Evolutionary conservation across 2,888 invertebrate species (phyloP), one percentile per base, ranked within the genome.

Genomic region (Leucophora obtusa): DNA sequence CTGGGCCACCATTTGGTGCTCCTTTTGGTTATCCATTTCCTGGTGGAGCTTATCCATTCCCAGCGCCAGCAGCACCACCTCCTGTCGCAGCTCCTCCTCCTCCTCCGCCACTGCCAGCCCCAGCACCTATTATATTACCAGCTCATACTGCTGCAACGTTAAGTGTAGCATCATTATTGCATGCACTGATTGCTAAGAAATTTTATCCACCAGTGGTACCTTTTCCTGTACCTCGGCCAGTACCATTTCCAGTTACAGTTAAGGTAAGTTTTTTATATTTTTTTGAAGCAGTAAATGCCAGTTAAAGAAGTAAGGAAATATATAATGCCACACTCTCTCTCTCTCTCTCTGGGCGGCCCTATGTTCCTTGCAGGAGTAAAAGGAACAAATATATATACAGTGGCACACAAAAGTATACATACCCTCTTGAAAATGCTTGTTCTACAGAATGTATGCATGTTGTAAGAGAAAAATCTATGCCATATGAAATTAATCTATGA

Each of bases 101-200:
- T n/a, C n/a, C n/a, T n/a, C n/a, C n/a, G 10, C 75, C 80, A 18
- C 47, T 59, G 10, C 80, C 83, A 35, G 70, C 84, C 0, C 78
- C 83, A 24, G 53, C 83, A 0, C 83, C 84, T 0, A 84, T 84
- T 51, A 81, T 84, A 47, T 75, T 84, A 17, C 83, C 84, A 38
- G 82, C 83, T 6, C 82, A 83, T 68, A 83, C 84, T n/a, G 83
- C 84, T 3, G 84, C 83, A 14, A 82, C 84, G 4, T 63, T 84
- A 51, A 83, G 84, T 66, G 81, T 84, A 24, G 83, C 83, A 14
- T 84, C 84, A 9, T 76, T 84, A 33, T 51, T 84, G 17, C 84
- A 84, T 65, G 83, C 83, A 8, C 70, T 84, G 8, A 84, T 84
- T 62, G 82, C 84, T 0, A 79, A 82, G 21, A 84, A 84, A 50